Conservation (phyloP, 2,797 vertebrate genomes). For the Pseudochirops corinnae region DNA sequence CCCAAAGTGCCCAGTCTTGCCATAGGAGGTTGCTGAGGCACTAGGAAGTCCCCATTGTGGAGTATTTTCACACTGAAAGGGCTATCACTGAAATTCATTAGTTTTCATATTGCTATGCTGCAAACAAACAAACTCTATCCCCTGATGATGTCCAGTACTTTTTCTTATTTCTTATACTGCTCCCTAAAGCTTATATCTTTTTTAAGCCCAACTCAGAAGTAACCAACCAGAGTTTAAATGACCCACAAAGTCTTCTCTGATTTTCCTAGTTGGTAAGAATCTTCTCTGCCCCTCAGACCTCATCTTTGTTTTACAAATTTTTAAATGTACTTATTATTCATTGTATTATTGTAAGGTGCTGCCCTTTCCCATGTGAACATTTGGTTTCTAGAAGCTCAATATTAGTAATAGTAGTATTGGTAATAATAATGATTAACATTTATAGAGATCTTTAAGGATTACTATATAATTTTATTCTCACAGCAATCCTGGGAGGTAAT, state of each 20-base stretch:
- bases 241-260: background rate
- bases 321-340: background rate
- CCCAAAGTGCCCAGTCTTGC: background rate
- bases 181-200: background rate
- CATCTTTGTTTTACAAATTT: background rate
- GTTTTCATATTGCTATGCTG: background rate
- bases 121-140: background rate
- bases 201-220: background rate
- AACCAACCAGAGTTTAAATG: background rate
- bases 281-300: background rate
- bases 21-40: background rate
- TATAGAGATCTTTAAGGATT: background rate
- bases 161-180: background rate
- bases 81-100: background rate
- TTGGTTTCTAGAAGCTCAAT: background rate
- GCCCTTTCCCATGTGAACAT: background rate
- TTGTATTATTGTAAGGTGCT: background rate
- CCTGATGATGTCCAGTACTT: background rate
- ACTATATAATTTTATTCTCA: background rate
- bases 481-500: background rate
- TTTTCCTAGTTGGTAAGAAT: background rate
- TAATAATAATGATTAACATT: background rate
- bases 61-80: background rate
- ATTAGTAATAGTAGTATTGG: background rate
- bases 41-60: background rate